Base-by-base conservation (phyloP, 2,113 vertebrate genomes). In the Corythornis cristatus region DNA sequence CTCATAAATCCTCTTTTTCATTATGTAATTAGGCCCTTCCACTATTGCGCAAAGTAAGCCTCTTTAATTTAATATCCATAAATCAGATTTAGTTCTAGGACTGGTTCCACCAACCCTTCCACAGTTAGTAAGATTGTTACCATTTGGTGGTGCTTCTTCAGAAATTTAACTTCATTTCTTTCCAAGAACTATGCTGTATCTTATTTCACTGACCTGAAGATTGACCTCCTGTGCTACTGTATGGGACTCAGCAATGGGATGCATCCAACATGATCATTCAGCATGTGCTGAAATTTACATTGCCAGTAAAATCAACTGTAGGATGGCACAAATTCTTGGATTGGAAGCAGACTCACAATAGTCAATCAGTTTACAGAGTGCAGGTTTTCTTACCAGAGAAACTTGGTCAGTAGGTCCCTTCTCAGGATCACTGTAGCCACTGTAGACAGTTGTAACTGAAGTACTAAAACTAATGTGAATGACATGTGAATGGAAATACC, bases 31-130 rank as follows among this genome's bases (percentile, higher is more conserved):
- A 96, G 87, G 68, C 22, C 66, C 54, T 81, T 92, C 72, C 62
- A 91, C 81, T 97, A 90, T 66, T 71, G 67, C 35, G 72, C 72
- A 89, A 94, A 96, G 93, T 82, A 95, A 94, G 73, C 74, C 58
- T 93, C 76, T 94, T 96, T 86, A 93, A 94, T 80, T 95, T 90
- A 82, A 61, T 71, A 84, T 76, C 86, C 83, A 83, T 93, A 94
- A 95, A 87, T 92, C 84, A 95, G 88, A 50, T 67, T 90, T 92
- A 93, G 74, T 86, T 92, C 45, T 70, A 96, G 85, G 86, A 92
- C 73, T 56, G 56, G 70, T 90, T 96, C 89, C 84, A 94, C 84
- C 64, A 86, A 40, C 46, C 46, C 70, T 61, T 95, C 54, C 57
- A 74, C 25, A 79, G 53, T 79, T 68, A 95, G 73, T 73, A 88